Base-by-base conservation (phyloP, 2,888 invertebrate species). In the Argyra leucocephala region DNA sequence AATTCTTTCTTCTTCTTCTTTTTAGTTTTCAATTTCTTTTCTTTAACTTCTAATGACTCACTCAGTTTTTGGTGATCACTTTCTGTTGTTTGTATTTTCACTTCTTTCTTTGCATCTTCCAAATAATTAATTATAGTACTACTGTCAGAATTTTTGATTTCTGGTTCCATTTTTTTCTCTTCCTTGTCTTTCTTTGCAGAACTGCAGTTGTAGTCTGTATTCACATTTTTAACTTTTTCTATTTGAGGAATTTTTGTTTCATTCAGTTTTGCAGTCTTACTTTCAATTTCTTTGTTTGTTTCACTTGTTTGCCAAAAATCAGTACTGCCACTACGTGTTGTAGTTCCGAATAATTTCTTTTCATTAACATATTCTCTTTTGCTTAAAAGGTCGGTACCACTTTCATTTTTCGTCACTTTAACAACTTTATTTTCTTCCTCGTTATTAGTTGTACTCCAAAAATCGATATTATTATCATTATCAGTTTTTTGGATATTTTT, bases 401-500 rank as follows among this genome's bases (percentile, higher is more conserved):
- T 48, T n/a, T 48, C 48, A 48, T 9, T 48, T n/a, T 48, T 48
- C 5, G 48, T 48, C 48, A 48, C 48, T 18, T 48, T 15, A 48
- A 48, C 48, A 2, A 5, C n/a, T 12, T 48, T 48, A 18, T 15
- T 18, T 48, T 48, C 48, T 9, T 48, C 48, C 18, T 48, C 48
- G 18, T 48, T 48, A 48, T 2, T 18, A 12, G 36, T 65, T 22
- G 6, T 23, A 1, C n/a, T 10, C 67, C 59, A 65, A 57, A 64
- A 64, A 26, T 67, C 65, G 12, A 23, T 48, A 2, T 62, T 26
- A 57, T 63, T 22, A 7, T 58, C 5, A n/a, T 22, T 18, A 5
- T 61, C 62, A 12, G 26, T 6, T 9, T 23, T 26, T 7, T 61
- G 26, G 57, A 18, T 4, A 22, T 15, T 26, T 18, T 57, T 12